Base-by-base conservation (phyloP, 1,140 invertebrate species). In the Ctenoplectra terminalis region DNA sequence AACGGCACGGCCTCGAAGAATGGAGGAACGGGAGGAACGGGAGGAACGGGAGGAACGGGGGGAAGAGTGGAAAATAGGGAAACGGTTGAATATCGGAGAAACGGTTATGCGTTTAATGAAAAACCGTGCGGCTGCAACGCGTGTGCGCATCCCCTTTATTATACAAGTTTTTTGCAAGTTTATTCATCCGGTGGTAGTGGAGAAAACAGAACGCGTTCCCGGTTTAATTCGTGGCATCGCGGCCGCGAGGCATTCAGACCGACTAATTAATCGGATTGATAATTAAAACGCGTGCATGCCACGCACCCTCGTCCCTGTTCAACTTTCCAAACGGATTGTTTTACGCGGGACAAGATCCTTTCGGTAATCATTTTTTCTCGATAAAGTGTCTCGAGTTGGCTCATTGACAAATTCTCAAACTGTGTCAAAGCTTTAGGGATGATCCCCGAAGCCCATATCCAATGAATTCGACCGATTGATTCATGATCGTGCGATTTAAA, bases 201-300 rank as follows among this genome's bases (percentile, higher is more conserved):
- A 58, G 34, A 72, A 75, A 81, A 54, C 63, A 31, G 50, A 23
- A 17, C 63, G 52, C 58, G 43, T 52, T 52, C 54, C 71, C 50
- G 50, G 58, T 73, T 85, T 74, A 85, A 84, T 58, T 79, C 29
- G 66, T 52, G 9, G 46, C 52, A 75, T 46, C 58, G 23, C 58
- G 52, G 37, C 37, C 58, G 31, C 29, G 46, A 29, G 48, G 54
- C 29, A 34, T 82, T 61, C 73, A 70, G 29, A 52, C 23, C n/a
- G 46, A 56, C 56, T 82, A 88, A 88, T 88, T 88, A 88, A 88
- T 88, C 82, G 72, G 60, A 64, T 58, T 79, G 85, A 87, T 87
- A 88, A 88, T 87, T 88, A 79, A 87, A 69, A 29, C 84, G 61
- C 31, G 67, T 56, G n/a, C 58, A 52, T 15, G n/a, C 13, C 70